Evolutionary conservation across 2,888 invertebrate species (phyloP).

Genomic region (Aproaerema taeniolella): DNA sequence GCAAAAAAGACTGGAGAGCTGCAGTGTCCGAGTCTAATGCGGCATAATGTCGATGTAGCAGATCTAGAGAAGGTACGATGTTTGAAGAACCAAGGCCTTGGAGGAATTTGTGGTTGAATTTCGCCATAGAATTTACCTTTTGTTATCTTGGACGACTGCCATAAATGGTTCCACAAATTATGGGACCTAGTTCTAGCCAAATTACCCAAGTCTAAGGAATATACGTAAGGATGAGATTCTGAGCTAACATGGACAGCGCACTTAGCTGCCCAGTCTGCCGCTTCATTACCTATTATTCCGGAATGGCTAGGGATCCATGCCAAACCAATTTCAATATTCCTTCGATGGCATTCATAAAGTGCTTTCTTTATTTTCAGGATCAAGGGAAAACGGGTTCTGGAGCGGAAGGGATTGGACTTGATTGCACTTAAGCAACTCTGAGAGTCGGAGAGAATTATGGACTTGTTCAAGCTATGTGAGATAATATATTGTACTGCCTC

Average conservation of each 20-base stretch:
- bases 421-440: constrained; percentile 2
- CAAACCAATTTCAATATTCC: not conserved
- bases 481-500: constrained; percentile 2
- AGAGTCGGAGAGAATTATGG: constrained; percentile 5
- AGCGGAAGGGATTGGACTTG: not conserved
- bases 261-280: not conserved
- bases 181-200: not conserved
- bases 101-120: not conserved
- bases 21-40: too few relatives aligned
- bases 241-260: not conserved
- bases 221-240: not conserved
- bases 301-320: not conserved
- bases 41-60: too few relatives aligned
- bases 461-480: constrained; percentile 1
- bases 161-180: not conserved
- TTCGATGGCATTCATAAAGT: not conserved
- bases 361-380: constrained; percentile 1
- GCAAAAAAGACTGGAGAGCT: too few relatives aligned
- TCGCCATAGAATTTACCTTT: not conserved
- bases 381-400: not conserved
- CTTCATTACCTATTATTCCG: not conserved
- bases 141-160: not conserved
- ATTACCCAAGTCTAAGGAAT: not conserved
- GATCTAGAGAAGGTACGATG: too few relatives aligned
- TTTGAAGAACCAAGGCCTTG: not conserved